These are phyloP conservation scores for Apodemus speciosus DNA, from an alignment of 2,113 vertebrate genomes.

Conservation along the genomic window DNA sequence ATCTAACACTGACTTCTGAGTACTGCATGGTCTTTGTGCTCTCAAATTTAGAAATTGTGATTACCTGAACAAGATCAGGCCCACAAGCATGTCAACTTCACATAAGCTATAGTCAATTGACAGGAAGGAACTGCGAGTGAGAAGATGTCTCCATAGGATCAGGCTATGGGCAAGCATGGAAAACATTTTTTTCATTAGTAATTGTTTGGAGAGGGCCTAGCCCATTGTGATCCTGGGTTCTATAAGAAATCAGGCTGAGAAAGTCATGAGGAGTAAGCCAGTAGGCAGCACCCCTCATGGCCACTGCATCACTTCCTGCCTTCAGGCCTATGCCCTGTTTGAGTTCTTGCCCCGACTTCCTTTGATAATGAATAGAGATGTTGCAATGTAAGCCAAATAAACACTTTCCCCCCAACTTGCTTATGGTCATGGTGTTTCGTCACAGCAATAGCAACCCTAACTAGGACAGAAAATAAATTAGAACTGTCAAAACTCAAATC, in stretches of 20 bases:
- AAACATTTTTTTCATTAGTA: not conserved
- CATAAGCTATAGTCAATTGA: not conserved
- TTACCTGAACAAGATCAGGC: not conserved
- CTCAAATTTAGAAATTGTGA: not conserved
- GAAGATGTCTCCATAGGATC: not conserved
- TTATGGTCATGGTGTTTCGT: not conserved
- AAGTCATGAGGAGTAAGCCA: not conserved
- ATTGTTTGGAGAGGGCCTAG: not conserved
- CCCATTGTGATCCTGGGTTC: not conserved
- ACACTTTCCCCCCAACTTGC: not conserved
- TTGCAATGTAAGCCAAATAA: not conserved
- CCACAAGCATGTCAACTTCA: not conserved
- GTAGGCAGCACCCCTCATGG: not conserved
- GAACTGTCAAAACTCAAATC: not conserved
- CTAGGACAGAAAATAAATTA: not conserved
- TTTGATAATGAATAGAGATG: not conserved
- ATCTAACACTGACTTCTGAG: not conserved
- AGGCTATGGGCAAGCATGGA: not conserved
- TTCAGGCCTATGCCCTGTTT: not conserved
- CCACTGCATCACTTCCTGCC: not conserved
- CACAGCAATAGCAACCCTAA: not conserved
- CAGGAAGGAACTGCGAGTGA: not conserved
- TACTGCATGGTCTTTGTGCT: not conserved
- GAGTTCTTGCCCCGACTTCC: not conserved
- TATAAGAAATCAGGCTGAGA: not conserved